Conservation (phyloP, 2,888 invertebrate species). For the Diaprepes abbreviatus region DNA sequence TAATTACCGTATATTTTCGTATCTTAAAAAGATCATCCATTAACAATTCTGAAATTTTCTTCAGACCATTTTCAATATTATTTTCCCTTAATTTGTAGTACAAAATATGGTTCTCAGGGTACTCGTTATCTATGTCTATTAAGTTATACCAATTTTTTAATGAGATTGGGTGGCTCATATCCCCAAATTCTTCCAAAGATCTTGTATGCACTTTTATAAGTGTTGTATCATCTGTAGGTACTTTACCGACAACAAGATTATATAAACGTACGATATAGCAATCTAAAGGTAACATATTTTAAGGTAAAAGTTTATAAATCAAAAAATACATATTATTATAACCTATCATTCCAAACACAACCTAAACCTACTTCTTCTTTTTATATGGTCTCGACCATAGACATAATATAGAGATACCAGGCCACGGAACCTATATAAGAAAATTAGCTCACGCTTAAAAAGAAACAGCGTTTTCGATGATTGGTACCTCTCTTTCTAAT, state of each 20-base stretch:
- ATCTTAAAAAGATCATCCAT: constrained; percentile 27
- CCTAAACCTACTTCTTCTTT: too few relatives aligned
- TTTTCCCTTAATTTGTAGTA: constrained; percentile 52
- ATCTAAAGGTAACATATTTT: constrained; percentile 51
- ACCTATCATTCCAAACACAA: too few relatives aligned
- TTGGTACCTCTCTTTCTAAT: too few relatives aligned
- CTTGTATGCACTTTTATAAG: constrained; percentile 74
- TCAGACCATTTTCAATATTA: constrained; percentile 54
- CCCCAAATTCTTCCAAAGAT: constrained; percentile 72
- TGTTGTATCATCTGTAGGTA: constrained; percentile 52
- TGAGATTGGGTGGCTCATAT: constrained; percentile 75
- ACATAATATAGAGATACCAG: too few relatives aligned
- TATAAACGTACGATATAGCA: constrained; percentile 51
- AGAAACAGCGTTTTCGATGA: too few relatives aligned
- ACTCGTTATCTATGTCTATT: constrained; percentile 39
- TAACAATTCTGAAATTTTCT: constrained; percentile 63
- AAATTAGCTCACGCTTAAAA: too few relatives aligned
- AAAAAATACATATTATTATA: too few relatives aligned
- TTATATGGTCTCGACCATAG: too few relatives aligned
- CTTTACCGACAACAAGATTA: constrained; percentile 49
- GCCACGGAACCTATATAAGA: too few relatives aligned
- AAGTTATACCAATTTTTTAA: constrained; percentile 72
- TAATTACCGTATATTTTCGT: constrained; percentile 52
- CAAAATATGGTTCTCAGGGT: constrained; percentile 53
- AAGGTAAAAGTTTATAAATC: too few relatives aligned